phyloP scores from a whole-genome alignment of 1,140 invertebrate species.

The Apis laboriosa region DNA sequence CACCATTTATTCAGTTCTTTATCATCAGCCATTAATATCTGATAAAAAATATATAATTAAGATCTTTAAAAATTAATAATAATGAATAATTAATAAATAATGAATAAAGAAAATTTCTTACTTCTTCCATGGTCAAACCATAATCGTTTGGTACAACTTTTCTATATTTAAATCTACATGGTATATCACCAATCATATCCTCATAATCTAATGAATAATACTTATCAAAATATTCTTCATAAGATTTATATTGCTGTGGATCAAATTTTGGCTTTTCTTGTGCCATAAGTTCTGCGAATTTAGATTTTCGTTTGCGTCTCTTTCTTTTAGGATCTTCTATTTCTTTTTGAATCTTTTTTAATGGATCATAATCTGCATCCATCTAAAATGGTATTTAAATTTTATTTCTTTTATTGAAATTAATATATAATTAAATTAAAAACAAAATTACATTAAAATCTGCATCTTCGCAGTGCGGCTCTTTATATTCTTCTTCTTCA shows the following conservation, averaged over 20 bases:
- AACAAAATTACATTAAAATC: slow-evolving; percentile 86
- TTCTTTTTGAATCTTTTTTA: slow-evolving; percentile 82
- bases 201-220: slow-evolving; percentile 97
- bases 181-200: slow-evolving; percentile 94
- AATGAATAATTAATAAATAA: too few species aligned
- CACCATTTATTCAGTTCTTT: slow-evolving; percentile 97
- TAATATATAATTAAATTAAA: slow-evolving; percentile 33
- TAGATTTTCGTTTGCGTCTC: slow-evolving; percentile 84
- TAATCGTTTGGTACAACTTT: slow-evolving; percentile 94
- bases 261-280: slow-evolving; percentile 91
- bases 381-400: slow-evolving; percentile 83
- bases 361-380: slow-evolving; percentile 92
- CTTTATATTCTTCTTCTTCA: slow-evolving; percentile 68
- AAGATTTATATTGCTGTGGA: slow-evolving; percentile 86
- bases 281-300: slow-evolving; percentile 87
- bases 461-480: slow-evolving; percentile 88
- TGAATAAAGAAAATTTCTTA: slow-evolving; percentile 70
- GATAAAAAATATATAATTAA: slow-evolving; percentile 37
- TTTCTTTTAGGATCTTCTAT: slow-evolving; percentile 83
- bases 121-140: slow-evolving; percentile 95
- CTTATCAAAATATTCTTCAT: slow-evolving; percentile 95
- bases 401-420: background rate
- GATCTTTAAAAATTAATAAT: background rate
- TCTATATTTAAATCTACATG: slow-evolving; percentile 96
- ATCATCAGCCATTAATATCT: slow-evolving; percentile 95